Conservation (phyloP, 2,888 invertebrate species). For the Omphaloscelis lunosa region DNA sequence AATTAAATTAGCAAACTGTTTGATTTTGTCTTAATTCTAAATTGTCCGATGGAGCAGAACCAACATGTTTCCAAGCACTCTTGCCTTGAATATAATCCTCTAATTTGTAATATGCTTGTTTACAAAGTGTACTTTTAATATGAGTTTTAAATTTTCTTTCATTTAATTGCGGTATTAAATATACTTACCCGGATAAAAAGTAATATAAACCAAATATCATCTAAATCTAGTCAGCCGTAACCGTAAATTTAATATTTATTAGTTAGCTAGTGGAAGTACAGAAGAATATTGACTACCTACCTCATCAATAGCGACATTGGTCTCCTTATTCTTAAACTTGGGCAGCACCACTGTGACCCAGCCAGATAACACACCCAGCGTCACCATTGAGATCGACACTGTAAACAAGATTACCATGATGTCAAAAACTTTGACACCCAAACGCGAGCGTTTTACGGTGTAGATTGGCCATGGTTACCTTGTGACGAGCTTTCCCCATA, state of each 20-base stretch:
- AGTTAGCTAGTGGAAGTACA: background rate
- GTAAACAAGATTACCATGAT: constrained; percentile 59
- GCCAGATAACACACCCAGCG: constrained; percentile 79
- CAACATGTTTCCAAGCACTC: too few relatives aligned
- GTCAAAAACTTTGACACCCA: background rate
- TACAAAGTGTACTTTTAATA: too few relatives aligned
- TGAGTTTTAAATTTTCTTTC: too few relatives aligned
- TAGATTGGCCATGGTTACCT: background rate
- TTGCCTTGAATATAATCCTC: too few relatives aligned
- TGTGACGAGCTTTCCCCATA: background rate
- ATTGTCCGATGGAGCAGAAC: too few relatives aligned
- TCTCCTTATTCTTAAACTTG: constrained; percentile 79
- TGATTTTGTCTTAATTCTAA: too few relatives aligned
- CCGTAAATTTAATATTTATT: background rate
- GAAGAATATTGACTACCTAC: constrained; percentile 69
- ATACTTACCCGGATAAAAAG: background rate
- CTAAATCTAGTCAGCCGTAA: background rate
- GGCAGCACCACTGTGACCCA: constrained; percentile 83
- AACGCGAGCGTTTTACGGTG: background rate
- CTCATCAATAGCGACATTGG: constrained; percentile 74
- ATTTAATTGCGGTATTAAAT: too few relatives aligned
- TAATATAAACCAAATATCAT: background rate
- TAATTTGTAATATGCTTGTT: too few relatives aligned
- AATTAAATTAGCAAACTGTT: too few relatives aligned
- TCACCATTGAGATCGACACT: constrained; percentile 84